Percentiles rank a stretch among this genome's conserved stretches.
Conservation (phyloP, 2,797 vertebrate species). For the Squalus acanthias region DNA sequence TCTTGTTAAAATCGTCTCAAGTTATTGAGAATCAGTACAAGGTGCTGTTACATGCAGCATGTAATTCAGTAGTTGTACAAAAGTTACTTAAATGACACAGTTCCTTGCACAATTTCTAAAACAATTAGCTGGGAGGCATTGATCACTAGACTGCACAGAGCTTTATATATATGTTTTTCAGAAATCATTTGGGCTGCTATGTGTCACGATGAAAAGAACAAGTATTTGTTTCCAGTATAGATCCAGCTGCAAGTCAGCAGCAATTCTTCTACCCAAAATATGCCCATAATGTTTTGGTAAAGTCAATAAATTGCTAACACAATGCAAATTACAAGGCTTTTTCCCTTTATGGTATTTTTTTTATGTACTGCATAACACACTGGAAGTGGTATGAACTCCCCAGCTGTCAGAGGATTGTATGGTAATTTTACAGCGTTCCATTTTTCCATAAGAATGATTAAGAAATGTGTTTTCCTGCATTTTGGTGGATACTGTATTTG, state of each 20-base stretch:
- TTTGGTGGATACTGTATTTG: slow-evolving; percentile 1
- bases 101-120: neutral
- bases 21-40: neutral
- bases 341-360: neutral
- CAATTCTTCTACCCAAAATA: neutral
- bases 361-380: neutral
- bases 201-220: neutral
- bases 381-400: neutral
- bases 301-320: neutral
- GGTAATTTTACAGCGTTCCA: neutral
- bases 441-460: slow-evolving; percentile 15
- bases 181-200: neutral
- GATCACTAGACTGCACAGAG: neutral
- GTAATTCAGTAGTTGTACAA: neutral
- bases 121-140: neutral
- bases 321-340: neutral
- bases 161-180: neutral
- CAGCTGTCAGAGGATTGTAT: neutral
- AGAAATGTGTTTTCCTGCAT: neutral
- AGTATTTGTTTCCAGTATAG: neutral
- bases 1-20: neutral
- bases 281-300: neutral
- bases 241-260: neutral
- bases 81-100: neutral
- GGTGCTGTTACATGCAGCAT: neutral